Conservation (phyloP, 2,888 invertebrate genomes). For the Psylliodes chrysocephalus region DNA sequence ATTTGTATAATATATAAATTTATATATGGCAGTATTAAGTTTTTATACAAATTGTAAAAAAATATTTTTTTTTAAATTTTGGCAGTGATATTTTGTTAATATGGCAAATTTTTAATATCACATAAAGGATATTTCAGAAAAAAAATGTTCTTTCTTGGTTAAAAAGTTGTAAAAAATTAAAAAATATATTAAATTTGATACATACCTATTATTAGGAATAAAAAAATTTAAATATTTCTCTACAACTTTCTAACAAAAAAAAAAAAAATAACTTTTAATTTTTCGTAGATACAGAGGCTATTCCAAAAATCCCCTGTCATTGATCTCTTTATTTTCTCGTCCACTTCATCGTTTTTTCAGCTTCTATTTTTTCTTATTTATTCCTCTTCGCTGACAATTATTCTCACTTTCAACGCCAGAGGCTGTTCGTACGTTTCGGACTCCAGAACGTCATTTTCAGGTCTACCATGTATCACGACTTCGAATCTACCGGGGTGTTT, state of each 20-base stretch:
- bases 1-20: too few species aligned
- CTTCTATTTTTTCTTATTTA: slow-evolving; percentile 1
- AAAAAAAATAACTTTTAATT: too few species aligned
- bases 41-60: slow-evolving; percentile 20
- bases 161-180: not conserved
- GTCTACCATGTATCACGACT: slow-evolving; percentile 68
- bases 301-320: not conserved
- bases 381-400: slow-evolving; percentile 52
- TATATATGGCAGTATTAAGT: slow-evolving; percentile 34
- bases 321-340: too few species aligned
- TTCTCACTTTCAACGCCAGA: slow-evolving; percentile 66
- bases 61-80: slow-evolving; percentile 37
- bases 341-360: not conserved
- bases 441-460: slow-evolving; percentile 54
- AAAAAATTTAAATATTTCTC: not conserved
- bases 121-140: slow-evolving; percentile 23
- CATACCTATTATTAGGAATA: too few species aligned
- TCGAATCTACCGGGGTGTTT: slow-evolving; percentile 68
- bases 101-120: slow-evolving; percentile 47
- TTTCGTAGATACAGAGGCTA: not conserved
- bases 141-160: not conserved
- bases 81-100: slow-evolving; percentile 46
- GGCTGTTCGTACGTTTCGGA: slow-evolving; percentile 68
- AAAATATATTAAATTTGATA: not conserved
- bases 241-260: slow-evolving; percentile 1